phyloP scores from a whole-genome alignment of 2,888 invertebrate species.

The Acleris cristana region DNA sequence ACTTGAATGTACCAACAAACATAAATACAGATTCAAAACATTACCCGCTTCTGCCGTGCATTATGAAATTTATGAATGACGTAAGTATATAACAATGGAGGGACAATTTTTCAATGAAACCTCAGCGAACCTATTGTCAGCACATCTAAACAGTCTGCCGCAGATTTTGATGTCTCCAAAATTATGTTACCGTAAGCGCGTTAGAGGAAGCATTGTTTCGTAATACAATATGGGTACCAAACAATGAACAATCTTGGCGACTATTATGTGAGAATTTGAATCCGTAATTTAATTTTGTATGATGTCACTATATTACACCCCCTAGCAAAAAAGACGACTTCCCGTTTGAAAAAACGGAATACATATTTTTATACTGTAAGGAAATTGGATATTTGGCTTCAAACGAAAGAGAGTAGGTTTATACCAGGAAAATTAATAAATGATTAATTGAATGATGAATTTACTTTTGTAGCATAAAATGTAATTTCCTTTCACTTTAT shows the following conservation, averaged over 20 bases:
- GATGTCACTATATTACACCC: not conserved
- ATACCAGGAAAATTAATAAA: too few species aligned
- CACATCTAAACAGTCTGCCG: constrained; percentile 12
- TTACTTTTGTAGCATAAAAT: too few species aligned
- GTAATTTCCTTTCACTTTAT: too few species aligned
- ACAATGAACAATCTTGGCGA: constrained; percentile 38
- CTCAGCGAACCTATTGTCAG: constrained; percentile 27
- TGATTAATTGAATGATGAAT: too few species aligned
- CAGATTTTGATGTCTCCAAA: constrained; percentile 37
- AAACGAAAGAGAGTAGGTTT: too few species aligned
- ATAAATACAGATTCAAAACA: not conserved
- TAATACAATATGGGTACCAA: constrained; percentile 39
- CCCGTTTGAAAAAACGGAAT: too few species aligned
- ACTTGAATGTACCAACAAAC: too few species aligned
- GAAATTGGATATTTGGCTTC: too few species aligned
- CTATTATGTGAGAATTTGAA: constrained; percentile 22
- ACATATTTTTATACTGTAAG: not conserved
- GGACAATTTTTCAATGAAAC: constrained; percentile 20
- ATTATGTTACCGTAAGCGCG: constrained; percentile 38
- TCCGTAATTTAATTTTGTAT: not conserved
- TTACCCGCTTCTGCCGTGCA: not conserved
- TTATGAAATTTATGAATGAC: not conserved
- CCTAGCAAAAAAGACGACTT: not conserved
- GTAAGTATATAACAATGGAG: constrained; percentile 21
- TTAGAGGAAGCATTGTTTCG: constrained; percentile 37